phyloP scores from a whole-genome alignment of 2,113 vertebrate genomes.

The Spea multiplicata region DNA sequence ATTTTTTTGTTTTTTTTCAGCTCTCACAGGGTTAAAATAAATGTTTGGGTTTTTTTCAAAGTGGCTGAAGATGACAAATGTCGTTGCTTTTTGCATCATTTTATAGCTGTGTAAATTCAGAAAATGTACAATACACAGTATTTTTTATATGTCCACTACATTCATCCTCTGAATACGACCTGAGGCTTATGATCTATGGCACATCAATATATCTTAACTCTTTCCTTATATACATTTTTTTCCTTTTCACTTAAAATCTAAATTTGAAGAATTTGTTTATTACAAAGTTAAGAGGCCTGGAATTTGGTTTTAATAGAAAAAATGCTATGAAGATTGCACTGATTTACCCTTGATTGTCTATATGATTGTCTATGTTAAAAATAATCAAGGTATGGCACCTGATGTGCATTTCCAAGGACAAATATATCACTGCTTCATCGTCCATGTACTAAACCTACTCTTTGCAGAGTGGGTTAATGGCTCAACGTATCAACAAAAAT shows the following conservation, averaged over 20 bases:
- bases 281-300: background rate
- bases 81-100: background rate
- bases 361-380: slow-evolving; percentile 52
- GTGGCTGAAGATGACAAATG: background rate
- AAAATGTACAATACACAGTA: slow-evolving; percentile 5
- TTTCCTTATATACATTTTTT: background rate
- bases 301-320: background rate
- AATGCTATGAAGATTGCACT: slow-evolving; percentile 50
- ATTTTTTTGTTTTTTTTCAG: no score
- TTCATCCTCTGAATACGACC: slow-evolving; percentile 26
- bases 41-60: no score
- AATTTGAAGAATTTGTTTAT: background rate
- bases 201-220: background rate
- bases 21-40: no score
- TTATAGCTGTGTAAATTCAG: slow-evolving; percentile 8
- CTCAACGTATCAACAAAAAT: slow-evolving; percentile 47
- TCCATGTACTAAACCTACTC: slow-evolving; percentile 15
- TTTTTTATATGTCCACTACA: slow-evolving; percentile 7
- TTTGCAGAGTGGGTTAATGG: slow-evolving; percentile 52
- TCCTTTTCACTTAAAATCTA: background rate
- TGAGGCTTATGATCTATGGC: slow-evolving; percentile 18
- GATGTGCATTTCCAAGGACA: slow-evolving; percentile 2
- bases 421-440: slow-evolving; percentile 8
- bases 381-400: slow-evolving; percentile 8
- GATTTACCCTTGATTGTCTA: slow-evolving; percentile 16